Base-by-base conservation (phyloP, 2,888 invertebrate genomes). In the Dioctria rufipes region DNA sequence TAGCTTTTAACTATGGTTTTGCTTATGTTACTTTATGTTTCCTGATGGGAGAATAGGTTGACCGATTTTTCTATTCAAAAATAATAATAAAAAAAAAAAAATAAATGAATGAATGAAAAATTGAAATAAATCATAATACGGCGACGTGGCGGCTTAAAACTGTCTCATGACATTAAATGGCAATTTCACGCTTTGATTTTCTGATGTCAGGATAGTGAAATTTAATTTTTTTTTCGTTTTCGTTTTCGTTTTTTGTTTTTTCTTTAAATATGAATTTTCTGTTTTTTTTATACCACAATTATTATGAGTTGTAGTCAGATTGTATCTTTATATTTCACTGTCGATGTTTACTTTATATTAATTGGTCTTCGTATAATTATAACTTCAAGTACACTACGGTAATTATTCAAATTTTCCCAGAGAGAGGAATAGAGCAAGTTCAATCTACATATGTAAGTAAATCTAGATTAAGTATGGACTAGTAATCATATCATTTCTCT, bases 171-270 rank as follows among this genome's bases (percentile, higher is more conserved):
- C 9, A 46, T 46, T 46, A 54, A 54, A n/a, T n/a, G 11, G 54
- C 11, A 54, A 54, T 54, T 54, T 54, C 54, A 54, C 54, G 54
- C 54, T 54, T 54, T 54, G 54, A 11, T 54, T 54, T 54, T 54
- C 54, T n/a, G n/a, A 54, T n/a, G 54, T 54, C 25, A 25, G 54
- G 11, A 54, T n/a, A 54, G 54, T 54, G 54, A 54, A 54, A 54
- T 54, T 54, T 54, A 1, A n/a, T 4, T 8, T 6, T 46, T 25
- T 25, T n/a, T 54, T 54, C 3, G 54, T 54, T 1, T 11, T 8
- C 54, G 11, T 54, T 11, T 11, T n/a, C 1, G n/a, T n/a, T n/a
- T n/a, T n/a, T n/a, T n/a, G n/a, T n/a, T n/a, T n/a, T n/a, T n/a
- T n/a, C n/a, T n/a, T n/a, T n/a, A n/a, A n/a, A n/a, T n/a, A n/a